Base-by-base conservation (phyloP, 2,113 vertebrate species). In the Pygoscelis adeliae region DNA sequence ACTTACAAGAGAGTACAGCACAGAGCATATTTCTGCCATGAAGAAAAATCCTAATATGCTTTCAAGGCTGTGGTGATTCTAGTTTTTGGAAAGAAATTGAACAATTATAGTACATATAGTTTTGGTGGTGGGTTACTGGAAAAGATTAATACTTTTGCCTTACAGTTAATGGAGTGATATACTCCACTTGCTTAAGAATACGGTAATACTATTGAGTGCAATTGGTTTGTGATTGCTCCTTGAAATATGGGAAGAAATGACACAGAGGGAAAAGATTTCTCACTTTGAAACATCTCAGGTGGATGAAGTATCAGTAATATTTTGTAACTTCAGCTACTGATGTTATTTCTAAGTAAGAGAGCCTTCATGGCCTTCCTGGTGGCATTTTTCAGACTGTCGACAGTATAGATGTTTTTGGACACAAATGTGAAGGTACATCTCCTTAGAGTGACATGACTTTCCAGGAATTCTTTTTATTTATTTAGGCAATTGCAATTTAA, bases 21-120 rank as follows among this genome's bases (percentile, higher is more conserved):
- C n/a, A 95, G 92, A 90, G 70, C 72, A 83, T 97, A 96, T 95
- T 98, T 96, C 88, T 92, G 71, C 55, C 95, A 94, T 40, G 87
- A 96, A 80, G 65, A 87, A 97, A 97, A 95, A 67, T 83, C 40
- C 56, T 88, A 92, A 87, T 80, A 74, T n/a, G 52, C 47, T 92
- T 81, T 83, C 79, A 82, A 90, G 63, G 59, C 49, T n/a, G 34
- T 30, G 44, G 34, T 50, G 42, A 82, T 89, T 94, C 77, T 52
- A 81, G 46, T 62, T 95, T 93, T 69, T 15, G 8, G 91, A 91
- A 96, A 95, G 46, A 91, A 95, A 98, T 63, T 4, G 76, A 79
- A 78, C 83, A 93, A 93, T 93, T 96, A 88, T n/a, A 84, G 66
- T 65, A 42, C 58, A 67, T 65, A 88, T 74, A 87, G 63, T 53